These are phyloP conservation scores for Platycheirus albimanus DNA, from an alignment of 2,888 invertebrate species.

Conservation along the genomic window DNA sequence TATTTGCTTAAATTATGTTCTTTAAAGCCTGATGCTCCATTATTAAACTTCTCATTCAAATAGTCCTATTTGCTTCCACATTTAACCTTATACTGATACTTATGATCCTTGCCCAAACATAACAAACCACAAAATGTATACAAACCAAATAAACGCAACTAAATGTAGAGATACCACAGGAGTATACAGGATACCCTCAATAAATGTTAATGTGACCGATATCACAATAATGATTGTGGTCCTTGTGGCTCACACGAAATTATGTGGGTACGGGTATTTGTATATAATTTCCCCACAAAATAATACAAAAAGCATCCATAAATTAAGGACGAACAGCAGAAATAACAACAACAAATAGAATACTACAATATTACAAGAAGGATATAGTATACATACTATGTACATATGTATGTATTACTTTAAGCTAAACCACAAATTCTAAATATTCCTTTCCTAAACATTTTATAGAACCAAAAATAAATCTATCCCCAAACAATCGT, in stretches of 20 bases:
- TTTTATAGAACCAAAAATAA: constrained; percentile 6
- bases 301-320: constrained; percentile 41
- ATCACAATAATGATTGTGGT: constrained; percentile 60
- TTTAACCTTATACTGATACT: neutral
- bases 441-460: constrained; percentile 41
- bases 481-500: neutral
- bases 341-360: neutral
- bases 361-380: too few relatives aligned
- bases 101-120: neutral
- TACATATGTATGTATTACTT: too few relatives aligned
- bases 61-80: neutral
- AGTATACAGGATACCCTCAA: constrained; percentile 34
- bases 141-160: neutral
- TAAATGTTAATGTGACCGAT: constrained; percentile 53
- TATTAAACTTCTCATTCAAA: too few relatives aligned
- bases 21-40: too few relatives aligned
- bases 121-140: neutral
- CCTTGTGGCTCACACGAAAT: constrained; percentile 22
- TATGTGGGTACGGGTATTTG: constrained; percentile 34
- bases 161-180: neutral
- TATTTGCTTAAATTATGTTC: too few relatives aligned
- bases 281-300: constrained; percentile 19
- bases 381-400: too few relatives aligned
- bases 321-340: constrained; percentile 10
- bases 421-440: constrained; percentile 21